Evolutionary conservation across 2,797 vertebrate species (phyloP).

Genomic region (Chromis chromis): DNA sequence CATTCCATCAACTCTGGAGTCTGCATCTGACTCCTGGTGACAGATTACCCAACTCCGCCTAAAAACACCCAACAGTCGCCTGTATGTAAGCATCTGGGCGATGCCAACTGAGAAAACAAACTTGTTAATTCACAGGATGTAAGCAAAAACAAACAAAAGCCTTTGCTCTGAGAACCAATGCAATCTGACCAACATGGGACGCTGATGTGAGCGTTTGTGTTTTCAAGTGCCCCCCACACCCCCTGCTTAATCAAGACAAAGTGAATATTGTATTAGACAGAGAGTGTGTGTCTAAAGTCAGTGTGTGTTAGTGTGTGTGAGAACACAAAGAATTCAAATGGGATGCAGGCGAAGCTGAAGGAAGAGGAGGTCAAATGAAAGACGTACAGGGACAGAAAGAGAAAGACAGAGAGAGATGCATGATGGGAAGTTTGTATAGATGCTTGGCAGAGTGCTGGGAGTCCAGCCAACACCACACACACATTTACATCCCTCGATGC

Average conservation of each 20-base stretch:
- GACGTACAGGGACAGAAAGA: slow-evolving; percentile 38
- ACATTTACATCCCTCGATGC: slow-evolving; percentile 14
- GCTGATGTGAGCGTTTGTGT: slow-evolving; percentile 47
- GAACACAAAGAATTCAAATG: slow-evolving; percentile 33
- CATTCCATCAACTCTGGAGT: slow-evolving; percentile 50
- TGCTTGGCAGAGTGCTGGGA: slow-evolving; percentile 38
- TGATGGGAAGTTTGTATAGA: slow-evolving; percentile 54
- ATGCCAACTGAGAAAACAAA: slow-evolving; percentile 69
- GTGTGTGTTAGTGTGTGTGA: slow-evolving; percentile 25
- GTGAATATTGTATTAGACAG: slow-evolving; percentile 62
- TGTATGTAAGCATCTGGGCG: slow-evolving; percentile 43
- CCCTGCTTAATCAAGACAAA: slow-evolving; percentile 52
- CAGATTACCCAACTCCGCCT: slow-evolving; percentile 58
- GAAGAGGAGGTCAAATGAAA: slow-evolving; percentile 44
- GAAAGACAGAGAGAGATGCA: slow-evolving; percentile 47
- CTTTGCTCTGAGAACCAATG: slow-evolving; percentile 53
- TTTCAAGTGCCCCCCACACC: slow-evolving; percentile 50
- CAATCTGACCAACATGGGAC: slow-evolving; percentile 62
- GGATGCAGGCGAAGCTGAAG: slow-evolving; percentile 40
- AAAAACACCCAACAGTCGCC: slow-evolving; percentile 57
- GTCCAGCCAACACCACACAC: slow-evolving; percentile 35
- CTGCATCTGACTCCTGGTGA: slow-evolving; percentile 56
- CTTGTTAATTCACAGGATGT: slow-evolving; percentile 71
- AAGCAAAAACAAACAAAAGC: slow-evolving; percentile 72
- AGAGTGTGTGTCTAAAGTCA: slow-evolving; percentile 33